Evolutionary conservation across 2,888 invertebrate genomes (phyloP).

Genomic region (Zootermopsis nevadensis): DNA sequence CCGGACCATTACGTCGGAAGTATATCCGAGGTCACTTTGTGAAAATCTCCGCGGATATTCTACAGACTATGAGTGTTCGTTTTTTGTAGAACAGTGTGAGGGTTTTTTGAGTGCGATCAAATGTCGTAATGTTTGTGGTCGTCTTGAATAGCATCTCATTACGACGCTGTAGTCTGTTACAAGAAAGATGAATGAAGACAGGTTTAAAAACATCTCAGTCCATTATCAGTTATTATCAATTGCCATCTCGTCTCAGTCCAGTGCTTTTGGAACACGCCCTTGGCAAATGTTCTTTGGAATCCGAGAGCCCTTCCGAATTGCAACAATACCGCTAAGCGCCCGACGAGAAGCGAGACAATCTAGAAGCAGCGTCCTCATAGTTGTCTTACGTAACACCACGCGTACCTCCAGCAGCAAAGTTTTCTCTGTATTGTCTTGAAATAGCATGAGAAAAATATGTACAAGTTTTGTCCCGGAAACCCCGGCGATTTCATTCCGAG

Average conservation of each 20-base stretch:
- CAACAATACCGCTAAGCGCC: background rate
- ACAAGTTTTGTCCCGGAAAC: too few relatives aligned
- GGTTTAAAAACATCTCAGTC: background rate
- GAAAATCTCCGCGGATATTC: too few relatives aligned
- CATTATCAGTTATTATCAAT: background rate
- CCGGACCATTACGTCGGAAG: too few relatives aligned
- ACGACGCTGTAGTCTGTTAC: background rate
- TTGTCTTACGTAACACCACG: too few relatives aligned
- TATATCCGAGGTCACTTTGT: too few relatives aligned
- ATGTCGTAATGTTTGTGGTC: background rate
- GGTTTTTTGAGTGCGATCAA: background rate
- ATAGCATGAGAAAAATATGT: too few relatives aligned
- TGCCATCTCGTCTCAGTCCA: background rate
- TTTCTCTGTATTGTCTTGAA: too few relatives aligned
- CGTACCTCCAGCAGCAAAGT: too few relatives aligned
- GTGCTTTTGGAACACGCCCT: background rate
- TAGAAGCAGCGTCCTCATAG: too few relatives aligned
- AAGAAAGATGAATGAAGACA: conserved; percentile 1
- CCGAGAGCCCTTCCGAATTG: background rate
- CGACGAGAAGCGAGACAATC: too few relatives aligned
- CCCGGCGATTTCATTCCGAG: too few relatives aligned
- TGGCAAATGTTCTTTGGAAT: background rate
- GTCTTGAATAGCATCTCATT: background rate
- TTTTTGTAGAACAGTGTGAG: background rate
- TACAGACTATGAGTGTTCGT: too few relatives aligned